phyloP scores from a whole-genome alignment of 2,797 vertebrate species.

The Urosaurus nigricauda region DNA sequence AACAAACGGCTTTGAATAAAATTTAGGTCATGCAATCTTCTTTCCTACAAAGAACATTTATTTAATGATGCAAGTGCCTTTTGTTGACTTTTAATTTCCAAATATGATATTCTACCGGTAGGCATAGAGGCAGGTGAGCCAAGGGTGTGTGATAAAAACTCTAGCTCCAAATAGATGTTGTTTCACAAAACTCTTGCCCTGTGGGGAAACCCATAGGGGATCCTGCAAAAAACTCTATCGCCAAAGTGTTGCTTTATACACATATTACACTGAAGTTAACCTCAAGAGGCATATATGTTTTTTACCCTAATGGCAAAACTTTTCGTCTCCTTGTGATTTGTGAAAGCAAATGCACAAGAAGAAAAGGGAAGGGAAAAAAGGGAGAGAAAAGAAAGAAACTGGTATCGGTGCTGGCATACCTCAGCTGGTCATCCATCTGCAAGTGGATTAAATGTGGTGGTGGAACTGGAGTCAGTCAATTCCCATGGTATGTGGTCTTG shows the following conservation, averaged over 20 bases:
- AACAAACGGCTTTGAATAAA: slow-evolving; percentile 99
- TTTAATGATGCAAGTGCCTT: slow-evolving; percentile 97
- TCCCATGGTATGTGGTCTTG: slow-evolving; percentile 79
- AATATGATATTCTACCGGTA: slow-evolving; percentile 91
- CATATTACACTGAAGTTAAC: slow-evolving; percentile 80
- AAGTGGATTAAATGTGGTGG: slow-evolving; percentile 81
- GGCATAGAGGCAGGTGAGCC: slow-evolving; percentile 90
- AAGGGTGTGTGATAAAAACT: slow-evolving; percentile 82
- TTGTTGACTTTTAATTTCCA: slow-evolving; percentile 89
- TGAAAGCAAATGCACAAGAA: slow-evolving; percentile 77
- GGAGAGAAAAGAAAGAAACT: slow-evolving; percentile 35
- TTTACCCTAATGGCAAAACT: slow-evolving; percentile 81
- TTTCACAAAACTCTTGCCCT: slow-evolving; percentile 78
- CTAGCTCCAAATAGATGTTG: slow-evolving; percentile 78
- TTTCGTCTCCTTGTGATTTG: slow-evolving; percentile 81
- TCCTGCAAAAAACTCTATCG: slow-evolving; percentile 82
- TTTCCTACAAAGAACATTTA: slow-evolving; percentile 82
- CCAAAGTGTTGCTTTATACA: slow-evolving; percentile 87
- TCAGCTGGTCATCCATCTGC: slow-evolving; percentile 78
- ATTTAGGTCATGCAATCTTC: slow-evolving; percentile 87
- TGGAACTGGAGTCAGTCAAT: slow-evolving; percentile 77
- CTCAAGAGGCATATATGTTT: slow-evolving; percentile 86
- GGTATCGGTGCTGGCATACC: slow-evolving; percentile 75
- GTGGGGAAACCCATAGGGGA: slow-evolving; percentile 80
- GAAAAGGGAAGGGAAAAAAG: background rate